These are phyloP conservation scores for Sinocyclocheilus rhinocerous DNA, from an alignment of 2,113 vertebrate species.

Conservation along the genomic window DNA sequence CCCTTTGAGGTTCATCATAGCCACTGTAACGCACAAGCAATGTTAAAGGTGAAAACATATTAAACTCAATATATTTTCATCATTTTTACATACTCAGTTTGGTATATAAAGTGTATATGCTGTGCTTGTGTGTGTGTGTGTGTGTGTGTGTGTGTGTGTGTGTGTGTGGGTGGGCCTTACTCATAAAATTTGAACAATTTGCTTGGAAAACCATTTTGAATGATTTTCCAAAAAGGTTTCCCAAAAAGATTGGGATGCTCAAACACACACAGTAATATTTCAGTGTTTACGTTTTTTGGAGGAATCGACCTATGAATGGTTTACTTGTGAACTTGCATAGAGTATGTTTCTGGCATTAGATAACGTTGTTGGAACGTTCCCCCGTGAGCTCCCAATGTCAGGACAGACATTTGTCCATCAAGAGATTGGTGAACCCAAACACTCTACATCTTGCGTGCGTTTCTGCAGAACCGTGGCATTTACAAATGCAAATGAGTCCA, in stretches of 20 bases:
- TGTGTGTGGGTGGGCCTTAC: too few relatives aligned
- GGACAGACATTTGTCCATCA: slow-evolving; percentile 8
- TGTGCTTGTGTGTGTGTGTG: too few relatives aligned
- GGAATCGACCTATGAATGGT: background rate
- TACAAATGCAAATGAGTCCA: slow-evolving; percentile 36
- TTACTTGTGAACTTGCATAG: slow-evolving; percentile 5
- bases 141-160: too few relatives aligned
- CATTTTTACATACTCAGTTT: too few relatives aligned
- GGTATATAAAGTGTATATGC: too few relatives aligned
- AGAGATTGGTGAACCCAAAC: background rate
- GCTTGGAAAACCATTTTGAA: background rate
- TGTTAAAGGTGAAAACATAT: background rate
- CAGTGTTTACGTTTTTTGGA: background rate
- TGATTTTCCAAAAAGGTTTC: background rate
- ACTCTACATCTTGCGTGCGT: background rate
- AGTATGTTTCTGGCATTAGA: background rate
- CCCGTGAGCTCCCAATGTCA: background rate
- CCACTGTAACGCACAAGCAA: background rate
- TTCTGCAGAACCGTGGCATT: background rate
- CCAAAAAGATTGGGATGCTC: background rate
- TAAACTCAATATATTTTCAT: too few relatives aligned
- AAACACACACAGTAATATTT: background rate
- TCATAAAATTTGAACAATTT: too few relatives aligned
- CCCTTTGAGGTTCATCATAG: background rate
- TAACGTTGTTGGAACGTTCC: background rate